Evolutionary conservation across 2,888 invertebrate genomes (phyloP).

Genomic region (Thereva nobilitata): DNA sequence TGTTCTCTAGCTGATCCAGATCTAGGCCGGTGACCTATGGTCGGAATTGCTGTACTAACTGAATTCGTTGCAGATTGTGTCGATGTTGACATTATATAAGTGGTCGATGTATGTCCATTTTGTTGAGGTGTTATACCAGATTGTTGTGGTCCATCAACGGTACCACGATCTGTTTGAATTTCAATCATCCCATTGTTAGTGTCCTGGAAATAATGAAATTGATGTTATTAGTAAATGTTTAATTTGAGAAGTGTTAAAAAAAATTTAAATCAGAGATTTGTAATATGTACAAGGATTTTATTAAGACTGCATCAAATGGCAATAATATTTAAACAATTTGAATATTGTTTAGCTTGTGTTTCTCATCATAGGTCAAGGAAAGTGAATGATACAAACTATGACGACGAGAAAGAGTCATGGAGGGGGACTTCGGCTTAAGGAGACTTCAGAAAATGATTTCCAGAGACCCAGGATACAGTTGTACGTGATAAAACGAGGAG

Average conservation of each 20-base stretch:
- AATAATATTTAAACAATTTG: no score
- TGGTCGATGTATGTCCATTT: slow-evolving; percentile 25
- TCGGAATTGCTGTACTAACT: slow-evolving; percentile 8
- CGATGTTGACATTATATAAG: slow-evolving; percentile 30
- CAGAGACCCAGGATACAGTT: no score
- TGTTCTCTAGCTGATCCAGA: slow-evolving; percentile 53
- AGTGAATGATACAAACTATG: no score
- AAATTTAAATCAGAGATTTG: not conserved
- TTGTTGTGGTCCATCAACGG: slow-evolving; percentile 35
- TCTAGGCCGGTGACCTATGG: slow-evolving; percentile 38
- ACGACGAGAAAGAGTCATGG: no score
- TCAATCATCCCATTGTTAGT: slow-evolving; percentile 45
- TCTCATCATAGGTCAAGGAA: no score
- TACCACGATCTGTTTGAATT: slow-evolving; percentile 41
- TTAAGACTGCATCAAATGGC: no score
- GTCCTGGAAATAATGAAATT: slow-evolving; percentile 35
- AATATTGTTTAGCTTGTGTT: no score
- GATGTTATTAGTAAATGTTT: not conserved
- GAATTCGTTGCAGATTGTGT: slow-evolving; percentile 12
- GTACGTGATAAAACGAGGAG: no score
- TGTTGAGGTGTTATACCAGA: slow-evolving; percentile 4
- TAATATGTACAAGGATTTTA: no score
- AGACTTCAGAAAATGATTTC: no score
- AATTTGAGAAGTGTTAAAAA: not conserved
- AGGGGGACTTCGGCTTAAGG: no score